phyloP scores from a whole-genome alignment of 2,888 invertebrate genomes.

The Tribolium freemani region DNA sequence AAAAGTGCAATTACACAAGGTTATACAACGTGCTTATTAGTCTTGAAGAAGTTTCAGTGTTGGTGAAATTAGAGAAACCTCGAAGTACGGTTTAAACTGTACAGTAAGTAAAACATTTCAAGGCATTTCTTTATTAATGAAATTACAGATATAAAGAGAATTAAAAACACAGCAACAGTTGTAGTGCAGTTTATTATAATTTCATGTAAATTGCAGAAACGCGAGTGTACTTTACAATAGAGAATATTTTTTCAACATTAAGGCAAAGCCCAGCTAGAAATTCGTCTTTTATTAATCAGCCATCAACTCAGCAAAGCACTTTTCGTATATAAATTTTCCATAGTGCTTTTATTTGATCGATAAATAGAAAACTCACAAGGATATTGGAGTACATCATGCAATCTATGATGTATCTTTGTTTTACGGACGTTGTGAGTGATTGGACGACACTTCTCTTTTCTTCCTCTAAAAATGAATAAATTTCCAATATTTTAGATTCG shows the following conservation, averaged over 20 bases:
- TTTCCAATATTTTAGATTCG: background rate
- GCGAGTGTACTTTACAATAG: background rate
- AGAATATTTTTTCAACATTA: no score
- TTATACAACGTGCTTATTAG: background rate
- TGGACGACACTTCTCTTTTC: background rate
- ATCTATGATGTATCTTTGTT: background rate
- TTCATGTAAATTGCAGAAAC: background rate
- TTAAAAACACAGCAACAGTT: background rate
- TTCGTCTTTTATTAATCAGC: no score
- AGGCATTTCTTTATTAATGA: background rate
- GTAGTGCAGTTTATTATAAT: background rate
- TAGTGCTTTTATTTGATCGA: constrained; percentile 4
- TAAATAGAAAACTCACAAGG: background rate
- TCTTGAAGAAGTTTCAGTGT: background rate
- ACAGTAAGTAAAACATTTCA: background rate
- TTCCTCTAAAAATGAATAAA: background rate
- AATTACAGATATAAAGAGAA: background rate
- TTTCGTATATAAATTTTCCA: background rate
- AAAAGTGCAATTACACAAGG: background rate
- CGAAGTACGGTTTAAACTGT: background rate
- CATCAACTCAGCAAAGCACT: background rate
- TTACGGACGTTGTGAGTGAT: constrained; percentile 6
- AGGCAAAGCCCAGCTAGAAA: no score
- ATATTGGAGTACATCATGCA: constrained; percentile 1
- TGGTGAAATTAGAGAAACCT: background rate